phyloP scores from a whole-genome alignment of 2,888 invertebrate species.

The Agriopis aurantiaria region DNA sequence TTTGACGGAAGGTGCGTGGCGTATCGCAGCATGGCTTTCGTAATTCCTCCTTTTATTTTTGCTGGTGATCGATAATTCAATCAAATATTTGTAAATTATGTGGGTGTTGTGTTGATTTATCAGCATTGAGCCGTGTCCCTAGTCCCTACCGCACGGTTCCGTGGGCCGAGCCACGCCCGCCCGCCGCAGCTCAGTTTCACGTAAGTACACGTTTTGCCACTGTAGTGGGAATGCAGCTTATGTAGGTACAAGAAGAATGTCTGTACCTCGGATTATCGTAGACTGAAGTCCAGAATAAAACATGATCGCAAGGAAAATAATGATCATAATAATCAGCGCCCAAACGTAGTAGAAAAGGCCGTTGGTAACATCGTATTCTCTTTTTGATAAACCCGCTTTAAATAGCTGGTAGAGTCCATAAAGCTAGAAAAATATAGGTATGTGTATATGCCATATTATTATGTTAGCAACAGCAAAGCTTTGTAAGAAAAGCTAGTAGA shows the following conservation, averaged over 20 bases:
- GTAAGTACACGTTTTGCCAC: too few relatives aligned
- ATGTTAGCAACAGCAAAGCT: neutral
- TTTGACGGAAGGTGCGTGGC: constrained; percentile 83
- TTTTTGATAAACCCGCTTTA: constrained; percentile 75
- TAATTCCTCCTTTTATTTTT: constrained; percentile 85
- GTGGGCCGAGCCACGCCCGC: too few relatives aligned
- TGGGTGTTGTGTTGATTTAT: too few relatives aligned
- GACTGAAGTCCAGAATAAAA: constrained; percentile 82
- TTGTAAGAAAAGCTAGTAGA: neutral
- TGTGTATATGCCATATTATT: neutral
- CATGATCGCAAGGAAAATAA: constrained; percentile 78
- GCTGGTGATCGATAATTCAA: constrained; percentile 53
- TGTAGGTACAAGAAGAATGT: neutral
- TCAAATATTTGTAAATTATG: neutral
- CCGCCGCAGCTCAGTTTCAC: too few relatives aligned
- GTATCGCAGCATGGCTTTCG: constrained; percentile 86
- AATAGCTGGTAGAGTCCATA: constrained; percentile 79
- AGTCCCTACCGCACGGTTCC: too few relatives aligned
- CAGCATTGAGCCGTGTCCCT: too few relatives aligned
- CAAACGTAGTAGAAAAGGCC: constrained; percentile 80
- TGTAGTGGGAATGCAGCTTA: neutral
- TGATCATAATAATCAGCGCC: constrained; percentile 77
- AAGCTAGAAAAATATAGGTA: constrained; percentile 22
- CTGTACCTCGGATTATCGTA: constrained; percentile 75
- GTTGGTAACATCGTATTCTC: constrained; percentile 76